A percentile compares a stretch with the other conserved stretches of the same genome.
Evolutionary conservation across 1,140 invertebrate genomes (phyloP).

Genomic region (Monomorium pharaonis): DNA sequence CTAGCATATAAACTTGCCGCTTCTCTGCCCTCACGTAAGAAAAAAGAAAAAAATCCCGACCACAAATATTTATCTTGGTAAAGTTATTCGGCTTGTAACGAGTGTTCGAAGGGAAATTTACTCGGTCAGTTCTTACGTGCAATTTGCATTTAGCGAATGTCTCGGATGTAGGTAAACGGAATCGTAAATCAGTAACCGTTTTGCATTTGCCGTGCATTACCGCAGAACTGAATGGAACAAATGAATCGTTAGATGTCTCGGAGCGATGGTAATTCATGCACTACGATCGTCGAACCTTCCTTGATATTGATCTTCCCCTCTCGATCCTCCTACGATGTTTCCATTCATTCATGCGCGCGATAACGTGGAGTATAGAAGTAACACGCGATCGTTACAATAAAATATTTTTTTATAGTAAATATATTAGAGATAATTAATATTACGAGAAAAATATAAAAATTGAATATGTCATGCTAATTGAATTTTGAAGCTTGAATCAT

Average conservation of each 20-base stretch:
- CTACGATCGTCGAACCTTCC: conserved; percentile 59
- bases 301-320: conserved; percentile 64
- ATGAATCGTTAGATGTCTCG: conserved; percentile 44
- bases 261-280: conserved; percentile 73
- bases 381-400: background rate
- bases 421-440: background rate
- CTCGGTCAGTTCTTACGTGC: background rate
- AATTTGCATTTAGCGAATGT: background rate
- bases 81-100: background rate
- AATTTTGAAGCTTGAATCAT: background rate
- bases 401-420: background rate
- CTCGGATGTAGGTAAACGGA: background rate
- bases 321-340: conserved; percentile 41
- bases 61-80: background rate
- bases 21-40: background rate
- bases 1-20: background rate
- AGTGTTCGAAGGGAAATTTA: background rate
- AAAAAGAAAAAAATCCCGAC: background rate
- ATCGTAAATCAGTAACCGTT: background rate
- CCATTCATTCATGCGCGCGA: conserved; percentile 8
- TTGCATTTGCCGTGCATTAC: background rate
- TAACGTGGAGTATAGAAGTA: background rate
- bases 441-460: background rate
- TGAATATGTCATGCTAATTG: too few relatives aligned
- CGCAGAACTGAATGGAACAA: conserved; percentile 48